These are phyloP conservation scores for Coelopa frigida DNA, from an alignment of 1,140 invertebrate genomes.

Conservation along the genomic window DNA sequence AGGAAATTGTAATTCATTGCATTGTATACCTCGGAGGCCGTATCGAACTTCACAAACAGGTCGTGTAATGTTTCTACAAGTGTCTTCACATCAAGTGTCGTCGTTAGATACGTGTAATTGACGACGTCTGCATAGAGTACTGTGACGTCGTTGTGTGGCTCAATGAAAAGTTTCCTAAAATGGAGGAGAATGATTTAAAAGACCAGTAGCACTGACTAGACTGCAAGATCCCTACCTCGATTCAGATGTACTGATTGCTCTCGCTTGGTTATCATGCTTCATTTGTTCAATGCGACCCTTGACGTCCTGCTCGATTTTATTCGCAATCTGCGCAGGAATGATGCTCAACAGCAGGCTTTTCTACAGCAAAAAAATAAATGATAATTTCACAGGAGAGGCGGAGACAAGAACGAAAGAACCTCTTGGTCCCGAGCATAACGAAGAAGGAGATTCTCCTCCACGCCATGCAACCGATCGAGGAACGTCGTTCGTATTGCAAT, in stretches of 20 bases:
- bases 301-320: constrained; percentile 69
- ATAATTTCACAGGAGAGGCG: too few species aligned
- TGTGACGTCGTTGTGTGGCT: constrained; percentile 81
- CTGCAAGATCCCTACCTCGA: too few species aligned
- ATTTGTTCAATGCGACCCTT: constrained; percentile 58
- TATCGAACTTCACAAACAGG: constrained; percentile 89
- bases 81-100: constrained; percentile 69
- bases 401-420: too few species aligned
- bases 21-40: constrained; percentile 78
- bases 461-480: constrained; percentile 74
- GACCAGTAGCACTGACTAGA: too few species aligned
- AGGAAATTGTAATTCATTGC: too few species aligned
- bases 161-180: constrained; percentile 76
- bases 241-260: too few species aligned
- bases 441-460: constrained; percentile 74
- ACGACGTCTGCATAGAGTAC: constrained; percentile 95
- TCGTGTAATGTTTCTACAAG: constrained; percentile 89
- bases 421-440: constrained; percentile 80
- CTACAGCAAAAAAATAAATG: constrained; percentile 46
- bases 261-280: too few species aligned
- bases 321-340: constrained; percentile 76
- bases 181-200: too few species aligned
- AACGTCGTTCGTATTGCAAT: constrained; percentile 79
- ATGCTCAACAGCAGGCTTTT: constrained; percentile 82
- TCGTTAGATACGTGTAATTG: constrained; percentile 87